Base-by-base conservation (phyloP, 2,888 invertebrate species). In the Hyalella azteca region DNA sequence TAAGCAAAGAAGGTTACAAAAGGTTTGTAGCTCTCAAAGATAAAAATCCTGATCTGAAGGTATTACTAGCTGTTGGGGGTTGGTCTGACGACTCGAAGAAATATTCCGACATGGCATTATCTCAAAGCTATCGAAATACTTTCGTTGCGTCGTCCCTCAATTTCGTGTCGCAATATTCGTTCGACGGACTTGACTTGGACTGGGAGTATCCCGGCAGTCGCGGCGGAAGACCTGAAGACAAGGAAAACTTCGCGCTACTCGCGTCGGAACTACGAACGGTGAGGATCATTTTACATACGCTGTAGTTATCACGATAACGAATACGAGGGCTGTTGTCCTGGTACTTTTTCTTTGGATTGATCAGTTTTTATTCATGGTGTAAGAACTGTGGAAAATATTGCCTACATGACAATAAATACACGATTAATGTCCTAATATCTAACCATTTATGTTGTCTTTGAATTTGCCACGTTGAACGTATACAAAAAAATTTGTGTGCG, bases 171-270 rank as follows among this genome's bases (percentile, higher is more conserved):
- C 32, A 78, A n/a, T 93, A 94, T 86, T 92, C 92, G 36, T 96
- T 96, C 86, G 93, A 96, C 87, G 96, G 96, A 0, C 87, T 94
- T 39, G 94, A 94, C 86, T 87, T 90, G 45, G 90, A 89, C 86
- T 90, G 89, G 89, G 90, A 90, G 85, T 90, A 90, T 85, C 90
- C 90, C 2, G 85, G 91, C 13, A 91, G 92, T 86, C 90, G 95
- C 85, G 94, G 93, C 0, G 95, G 95, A 0, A 88, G 9, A 9
- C 91, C 93, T 0, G 89, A 90, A 13, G 95, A 96, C 87, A 93
- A 92, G 86, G 90, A 91, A 59, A 94, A 95, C 87, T 95, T 94
- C 86, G 92, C 93, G 0, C 87, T 89, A 0, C 88, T 96, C n/a
- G 92, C 94, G 0, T 93, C 93, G 90, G 94, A 75, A 22, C 75